Evolutionary conservation across 2,797 vertebrate genomes (phyloP).

Genomic region (Erithacus rubecula): DNA sequence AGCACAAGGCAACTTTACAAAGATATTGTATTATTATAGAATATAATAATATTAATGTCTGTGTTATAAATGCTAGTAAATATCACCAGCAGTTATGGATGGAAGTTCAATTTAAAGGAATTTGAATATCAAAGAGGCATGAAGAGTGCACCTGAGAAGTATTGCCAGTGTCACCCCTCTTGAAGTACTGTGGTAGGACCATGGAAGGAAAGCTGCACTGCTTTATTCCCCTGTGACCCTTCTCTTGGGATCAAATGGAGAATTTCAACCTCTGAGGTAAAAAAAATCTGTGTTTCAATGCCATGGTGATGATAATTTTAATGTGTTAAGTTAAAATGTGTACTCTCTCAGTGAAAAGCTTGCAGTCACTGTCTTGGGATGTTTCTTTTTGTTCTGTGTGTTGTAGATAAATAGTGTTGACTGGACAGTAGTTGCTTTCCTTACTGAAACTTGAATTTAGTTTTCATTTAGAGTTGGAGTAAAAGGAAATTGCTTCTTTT

Average conservation of each 20-base stretch:
- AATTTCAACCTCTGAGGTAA: background rate
- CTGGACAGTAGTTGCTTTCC: background rate
- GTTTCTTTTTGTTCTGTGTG: background rate
- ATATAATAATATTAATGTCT: background rate
- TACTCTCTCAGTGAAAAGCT: background rate
- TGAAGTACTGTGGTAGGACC: background rate
- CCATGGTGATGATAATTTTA: background rate
- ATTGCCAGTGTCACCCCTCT: rapidly evolving
- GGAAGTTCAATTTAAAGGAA: background rate
- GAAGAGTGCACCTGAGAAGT: background rate
- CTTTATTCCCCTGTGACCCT: background rate
- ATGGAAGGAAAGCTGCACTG: background rate
- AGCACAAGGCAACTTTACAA: background rate
- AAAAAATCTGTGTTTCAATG: background rate
- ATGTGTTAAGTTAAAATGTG: background rate
- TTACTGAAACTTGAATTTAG: background rate
- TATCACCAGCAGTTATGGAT: background rate
- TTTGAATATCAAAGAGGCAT: background rate
- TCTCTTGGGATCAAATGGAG: background rate
- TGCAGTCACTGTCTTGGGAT: background rate
- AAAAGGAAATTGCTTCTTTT: background rate
- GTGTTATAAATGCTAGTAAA: background rate
- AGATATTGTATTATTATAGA: background rate
- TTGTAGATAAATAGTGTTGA: background rate
- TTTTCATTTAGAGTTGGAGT: background rate